A percentile compares a stretch with the other conserved stretches of the same genome.
Conservation (phyloP, 2,888 invertebrate genomes). For the Tetrapedia diversipes region DNA sequence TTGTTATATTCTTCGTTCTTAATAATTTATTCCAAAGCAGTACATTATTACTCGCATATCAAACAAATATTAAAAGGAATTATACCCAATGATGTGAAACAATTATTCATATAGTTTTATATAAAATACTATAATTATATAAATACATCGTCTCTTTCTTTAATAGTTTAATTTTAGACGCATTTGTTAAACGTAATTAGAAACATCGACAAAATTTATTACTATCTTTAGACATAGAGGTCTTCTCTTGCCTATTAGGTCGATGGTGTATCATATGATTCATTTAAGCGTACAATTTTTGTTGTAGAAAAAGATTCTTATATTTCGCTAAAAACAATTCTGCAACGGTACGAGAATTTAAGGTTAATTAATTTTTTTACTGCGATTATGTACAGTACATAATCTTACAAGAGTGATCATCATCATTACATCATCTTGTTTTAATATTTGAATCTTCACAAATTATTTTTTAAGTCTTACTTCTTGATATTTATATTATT, state of each 20-base stretch:
- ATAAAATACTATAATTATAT: constrained; percentile 10
- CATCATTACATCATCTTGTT: background rate
- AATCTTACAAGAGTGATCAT: constrained; percentile 22
- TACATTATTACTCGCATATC: background rate
- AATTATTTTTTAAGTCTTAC: background rate
- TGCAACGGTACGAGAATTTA: constrained; percentile 1
- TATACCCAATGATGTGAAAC: constrained; percentile 24
- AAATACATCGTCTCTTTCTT: constrained; percentile 6
- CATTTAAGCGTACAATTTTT: background rate
- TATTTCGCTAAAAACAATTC: background rate
- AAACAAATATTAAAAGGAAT: constrained; percentile 21
- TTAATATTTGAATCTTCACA: background rate
- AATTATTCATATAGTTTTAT: constrained; percentile 51
- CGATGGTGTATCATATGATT: constrained; percentile 2
- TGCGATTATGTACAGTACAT: constrained; percentile 19
- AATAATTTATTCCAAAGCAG: constrained; percentile 20
- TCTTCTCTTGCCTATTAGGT: constrained; percentile 20
- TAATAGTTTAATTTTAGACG: constrained; percentile 14
- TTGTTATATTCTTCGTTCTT: background rate
- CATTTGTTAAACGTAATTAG: constrained; percentile 22
- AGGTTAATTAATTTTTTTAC: background rate
- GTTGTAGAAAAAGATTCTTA: background rate
- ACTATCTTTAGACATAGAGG: constrained; percentile 28
- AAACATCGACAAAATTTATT: constrained; percentile 37
- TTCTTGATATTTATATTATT: background rate